Evolutionary conservation across 2,888 invertebrate species (phyloP), one percentile per base, ranked within the genome.

Genomic region (Chromoteleia sp.): DNA sequence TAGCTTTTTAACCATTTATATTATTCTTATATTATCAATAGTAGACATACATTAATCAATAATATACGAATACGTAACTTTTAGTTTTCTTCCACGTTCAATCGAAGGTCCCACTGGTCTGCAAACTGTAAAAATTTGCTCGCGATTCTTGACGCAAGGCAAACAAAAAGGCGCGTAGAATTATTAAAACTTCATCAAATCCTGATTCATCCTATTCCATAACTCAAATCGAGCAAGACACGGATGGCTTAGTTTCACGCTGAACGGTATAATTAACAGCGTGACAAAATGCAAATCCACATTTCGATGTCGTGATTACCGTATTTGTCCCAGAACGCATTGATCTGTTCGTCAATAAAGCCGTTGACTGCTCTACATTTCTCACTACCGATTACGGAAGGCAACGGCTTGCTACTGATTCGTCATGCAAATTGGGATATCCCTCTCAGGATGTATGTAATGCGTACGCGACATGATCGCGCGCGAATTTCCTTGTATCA

Each of bases 221-320:
- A 8, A n/a, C n/a, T 52, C 15, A 63, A 61, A 73, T 33, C 14
- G 36, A 59, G 41, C 30, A 67, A 67, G 54, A 52, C 45, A 48
- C 43, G 43, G 29, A 19, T 50, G 25, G 56, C 33, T 52, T 54
- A 19, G 45, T 59, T 65, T 54, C 61, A 39, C 50, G 43, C 43
- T 6, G 29, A 43, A 12, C 15, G 39, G 19, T 68, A 58, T 83
- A 84, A 85, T 86, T 85, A 85, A 84, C 84, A 65, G 63, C 73
- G 75, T 78, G 83, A 83, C 84, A 84, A 85, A 83, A 85, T 85
- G 84, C 85, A 86, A 85, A 85, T 85, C 80, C 63, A 79, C 77
- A 77, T 83, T 85, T 77, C 81, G 75, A 75, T 63, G 50, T 74
- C 77, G 52, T 85, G 86, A 85, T 86, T 86, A 83, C 83, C 75